phyloP scores from a whole-genome alignment of 2,113 vertebrate genomes.

The Actenoides lindsayi region DNA sequence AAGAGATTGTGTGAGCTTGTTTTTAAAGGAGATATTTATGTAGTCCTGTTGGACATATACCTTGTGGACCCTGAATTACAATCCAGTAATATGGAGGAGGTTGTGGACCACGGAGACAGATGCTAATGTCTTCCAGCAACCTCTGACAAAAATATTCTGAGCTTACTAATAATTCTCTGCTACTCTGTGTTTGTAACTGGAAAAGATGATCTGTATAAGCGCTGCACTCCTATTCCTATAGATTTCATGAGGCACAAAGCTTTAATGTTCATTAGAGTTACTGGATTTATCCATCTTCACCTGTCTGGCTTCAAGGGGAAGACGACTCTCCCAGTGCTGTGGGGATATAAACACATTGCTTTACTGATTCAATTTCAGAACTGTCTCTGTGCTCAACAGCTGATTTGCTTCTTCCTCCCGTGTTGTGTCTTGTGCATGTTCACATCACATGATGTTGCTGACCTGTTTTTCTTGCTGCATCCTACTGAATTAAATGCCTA shows the following conservation, averaged over 20 bases:
- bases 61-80: not conserved
- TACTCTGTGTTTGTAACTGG: not conserved
- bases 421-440: not conserved
- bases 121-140: not conserved
- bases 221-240: not conserved
- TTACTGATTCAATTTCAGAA: slow-evolving; percentile 5
- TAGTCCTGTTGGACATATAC: not conserved
- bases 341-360: not conserved
- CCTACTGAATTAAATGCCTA: not conserved
- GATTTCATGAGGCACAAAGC: not conserved
- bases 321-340: not conserved
- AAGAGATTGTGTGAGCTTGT: not conserved
- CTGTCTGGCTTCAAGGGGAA: not conserved
- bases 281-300: not conserved
- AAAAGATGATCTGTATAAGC: not conserved
- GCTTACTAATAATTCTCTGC: not conserved
- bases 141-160: not conserved
- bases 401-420: not conserved
- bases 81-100: not conserved
- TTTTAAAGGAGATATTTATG: not conserved
- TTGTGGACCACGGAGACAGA: not conserved
- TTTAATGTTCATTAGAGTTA: not conserved
- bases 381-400: not conserved
- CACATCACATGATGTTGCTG: not conserved
- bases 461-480: not conserved